Percentiles rank a stretch among this genome's conserved stretches.
phyloP scores from a whole-genome alignment of 2,113 vertebrate species.

The Heptranchias perlo region DNA sequence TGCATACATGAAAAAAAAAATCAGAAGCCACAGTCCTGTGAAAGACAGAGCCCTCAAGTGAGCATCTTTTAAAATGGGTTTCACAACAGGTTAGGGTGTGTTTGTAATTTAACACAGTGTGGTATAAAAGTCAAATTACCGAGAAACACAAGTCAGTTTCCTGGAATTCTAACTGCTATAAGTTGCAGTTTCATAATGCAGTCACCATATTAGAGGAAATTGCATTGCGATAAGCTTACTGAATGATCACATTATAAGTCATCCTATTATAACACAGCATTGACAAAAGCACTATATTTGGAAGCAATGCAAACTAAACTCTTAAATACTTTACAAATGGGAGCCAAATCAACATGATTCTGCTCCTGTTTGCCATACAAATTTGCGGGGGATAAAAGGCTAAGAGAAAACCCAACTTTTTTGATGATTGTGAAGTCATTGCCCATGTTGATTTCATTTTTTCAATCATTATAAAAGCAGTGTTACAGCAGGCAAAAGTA shows the following conservation, averaged over 20 bases:
- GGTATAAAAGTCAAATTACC: not conserved
- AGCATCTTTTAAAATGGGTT: not conserved
- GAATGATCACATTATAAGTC: not conserved
- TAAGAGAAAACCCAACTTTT: not conserved
- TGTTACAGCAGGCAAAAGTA: not conserved
- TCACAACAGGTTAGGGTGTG: not conserved
- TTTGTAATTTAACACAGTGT: not conserved
- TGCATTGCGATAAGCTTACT: not conserved
- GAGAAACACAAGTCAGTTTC: not conserved
- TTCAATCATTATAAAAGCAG: not conserved
- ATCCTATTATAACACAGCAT: not conserved
- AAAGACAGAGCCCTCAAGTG: not conserved
- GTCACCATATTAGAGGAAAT: not conserved
- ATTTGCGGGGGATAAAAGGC: not conserved
- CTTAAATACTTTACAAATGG: not conserved
- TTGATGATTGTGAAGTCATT: not conserved
- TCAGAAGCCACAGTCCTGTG: not conserved
- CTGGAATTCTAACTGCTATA: not conserved
- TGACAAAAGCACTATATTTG: not conserved
- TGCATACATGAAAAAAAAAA: not conserved
- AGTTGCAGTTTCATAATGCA: not conserved
- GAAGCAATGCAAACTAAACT: not conserved
- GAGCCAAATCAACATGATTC: not conserved
- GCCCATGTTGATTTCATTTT: not conserved
- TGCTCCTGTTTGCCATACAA: not conserved